Conservation (phyloP, 2,888 invertebrate genomes). For the Cephus spinipes region DNA sequence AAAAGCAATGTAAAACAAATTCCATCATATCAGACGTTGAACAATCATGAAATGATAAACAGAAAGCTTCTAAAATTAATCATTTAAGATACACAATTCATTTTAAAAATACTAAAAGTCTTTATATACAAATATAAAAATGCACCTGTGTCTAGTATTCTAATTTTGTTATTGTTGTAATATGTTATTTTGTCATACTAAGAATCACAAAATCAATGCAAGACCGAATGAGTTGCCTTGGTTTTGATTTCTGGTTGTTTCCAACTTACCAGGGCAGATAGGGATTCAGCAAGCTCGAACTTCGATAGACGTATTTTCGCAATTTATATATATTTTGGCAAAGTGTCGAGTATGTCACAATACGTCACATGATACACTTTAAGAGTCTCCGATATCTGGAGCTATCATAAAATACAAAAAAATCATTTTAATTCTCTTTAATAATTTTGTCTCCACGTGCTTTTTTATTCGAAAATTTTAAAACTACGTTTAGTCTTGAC, state of each 20-base stretch:
- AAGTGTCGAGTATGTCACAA: constrained; percentile 23
- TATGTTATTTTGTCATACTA: not conserved
- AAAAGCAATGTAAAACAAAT: not conserved
- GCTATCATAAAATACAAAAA: constrained; percentile 48
- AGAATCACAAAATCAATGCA: not conserved
- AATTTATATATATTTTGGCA: constrained; percentile 25
- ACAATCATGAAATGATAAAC: too few species aligned
- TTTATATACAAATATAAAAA: not conserved
- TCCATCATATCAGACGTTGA: too few species aligned
- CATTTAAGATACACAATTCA: not conserved
- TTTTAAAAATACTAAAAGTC: not conserved
- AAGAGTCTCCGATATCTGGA: constrained; percentile 49
- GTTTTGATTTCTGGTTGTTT: not conserved
- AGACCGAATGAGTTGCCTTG: not conserved
- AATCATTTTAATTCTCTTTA: not conserved
- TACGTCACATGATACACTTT: constrained; percentile 44
- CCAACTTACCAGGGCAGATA: constrained; percentile 21
- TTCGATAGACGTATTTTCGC: constrained; percentile 3
- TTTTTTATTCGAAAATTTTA: not conserved
- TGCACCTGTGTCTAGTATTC: not conserved
- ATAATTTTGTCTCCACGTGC: not conserved
- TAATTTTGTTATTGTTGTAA: too few species aligned
- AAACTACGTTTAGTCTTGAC: constrained; percentile 8
- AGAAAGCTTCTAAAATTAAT: not conserved
- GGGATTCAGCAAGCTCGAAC: not conserved